phyloP scores from a whole-genome alignment of 2,888 invertebrate genomes.

The Diploptera punctata region DNA sequence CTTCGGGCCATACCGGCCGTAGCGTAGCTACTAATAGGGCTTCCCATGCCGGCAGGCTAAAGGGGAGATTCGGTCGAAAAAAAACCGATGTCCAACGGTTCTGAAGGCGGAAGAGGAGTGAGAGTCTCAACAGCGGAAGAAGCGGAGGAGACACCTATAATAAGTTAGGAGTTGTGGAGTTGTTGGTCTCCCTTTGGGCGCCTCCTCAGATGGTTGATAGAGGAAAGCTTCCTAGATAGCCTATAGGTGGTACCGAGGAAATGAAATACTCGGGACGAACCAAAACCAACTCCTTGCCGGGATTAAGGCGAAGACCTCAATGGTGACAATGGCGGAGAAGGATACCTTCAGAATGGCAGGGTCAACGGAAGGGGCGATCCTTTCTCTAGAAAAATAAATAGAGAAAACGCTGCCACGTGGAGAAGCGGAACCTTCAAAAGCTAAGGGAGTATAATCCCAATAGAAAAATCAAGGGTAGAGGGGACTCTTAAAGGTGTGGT shows the following conservation, averaged over 20 bases:
- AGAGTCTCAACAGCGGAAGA: too few relatives aligned
- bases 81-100: too few relatives aligned
- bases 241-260: slow-evolving; percentile 5
- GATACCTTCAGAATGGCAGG: not conserved
- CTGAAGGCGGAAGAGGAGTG: too few relatives aligned
- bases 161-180: too few relatives aligned
- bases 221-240: slow-evolving; percentile 4
- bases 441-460: not conserved
- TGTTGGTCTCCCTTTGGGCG: not conserved
- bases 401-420: slow-evolving; percentile 1
- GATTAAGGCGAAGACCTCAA: not conserved
- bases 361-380: not conserved
- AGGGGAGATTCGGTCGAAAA: too few relatives aligned
- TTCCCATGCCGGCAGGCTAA: too few relatives aligned
- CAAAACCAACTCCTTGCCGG: not conserved
- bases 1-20: too few relatives aligned
- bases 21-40: too few relatives aligned
- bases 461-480: not conserved
- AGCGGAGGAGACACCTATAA: too few relatives aligned
- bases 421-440: not conserved
- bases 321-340: not conserved
- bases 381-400: not conserved
- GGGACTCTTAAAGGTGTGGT: slow-evolving; percentile 8
- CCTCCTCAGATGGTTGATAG: not conserved
- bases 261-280: not conserved